Base-by-base conservation (phyloP, 2,113 vertebrate genomes). In the Perccottus glenii region DNA sequence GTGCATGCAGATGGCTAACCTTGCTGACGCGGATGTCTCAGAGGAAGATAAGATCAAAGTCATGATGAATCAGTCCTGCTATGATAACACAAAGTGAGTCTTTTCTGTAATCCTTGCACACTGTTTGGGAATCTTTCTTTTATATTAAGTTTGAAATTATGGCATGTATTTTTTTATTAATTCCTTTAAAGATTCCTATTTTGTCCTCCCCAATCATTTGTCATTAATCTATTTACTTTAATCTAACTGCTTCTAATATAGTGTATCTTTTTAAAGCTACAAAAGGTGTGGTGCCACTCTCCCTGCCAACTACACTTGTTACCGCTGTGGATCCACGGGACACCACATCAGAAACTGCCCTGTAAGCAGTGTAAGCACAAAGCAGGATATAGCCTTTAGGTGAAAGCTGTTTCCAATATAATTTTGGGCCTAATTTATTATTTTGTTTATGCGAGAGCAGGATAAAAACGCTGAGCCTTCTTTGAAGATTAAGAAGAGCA, bases 41-140 rank as follows among this genome's bases (percentile, higher is more conserved):
- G 97, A 99, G 85, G 98, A 99, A 87, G 96, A 99, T 92, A 99
- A 99, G 93, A 96, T 99, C 89, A 96, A 92, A 94, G 95, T 94
- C 75, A 94, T 99, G 94, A 95, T 97, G 91, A 94, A 93, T 75
- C 97, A 99, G 90, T 98, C 95, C 87, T 89, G 91, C 89, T 99
- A 96, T 82, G 95, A 97, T 87, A 92, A 96, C 5, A 84, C 94
- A 85, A 95, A 94, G 98, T 99, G 92, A 98, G 98, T 94, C 15
- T 14, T 44, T 5, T 61, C 11, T 59, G 6, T 53, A 12, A 45
- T 33, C 4, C 1, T 46, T 46, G 46, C 9, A 33, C 5, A 0
- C 6, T 49, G 9, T 57, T 5, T 68, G 7, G 47, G 11, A 48
- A 53, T 32, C 33, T 55, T 35, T 53, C 35, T 55, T 14, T 9